Evolutionary conservation across 2,797 vertebrate genomes (phyloP), one percentile per base, ranked within the genome.

Genomic region (Bufotes viridis): DNA sequence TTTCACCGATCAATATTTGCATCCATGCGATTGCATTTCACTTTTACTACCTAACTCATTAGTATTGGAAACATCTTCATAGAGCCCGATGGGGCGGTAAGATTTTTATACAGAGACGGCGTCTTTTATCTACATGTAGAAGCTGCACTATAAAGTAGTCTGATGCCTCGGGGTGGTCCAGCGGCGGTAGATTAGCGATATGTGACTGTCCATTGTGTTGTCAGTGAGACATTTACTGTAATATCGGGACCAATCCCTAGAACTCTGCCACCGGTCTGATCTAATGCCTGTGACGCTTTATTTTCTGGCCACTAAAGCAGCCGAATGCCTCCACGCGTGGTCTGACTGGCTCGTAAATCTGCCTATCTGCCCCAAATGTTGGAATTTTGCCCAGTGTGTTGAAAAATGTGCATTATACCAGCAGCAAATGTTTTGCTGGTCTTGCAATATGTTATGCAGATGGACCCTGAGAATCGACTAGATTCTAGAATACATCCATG

Each of bases 1-100:
- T 79, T 85, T 51, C 57, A 72, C n/a, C 10, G 61, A 88, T 88
- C 82, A 63, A 85, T 88, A 88, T 72, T 67, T 75, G 24, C 87
- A 85, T 88, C 63, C 82, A 22, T 53, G 17, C 29, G 82, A 85
- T 88, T 76, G 60, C 58, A 18, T 85, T 85, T 79, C 82, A 69
- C 78, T 58, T 84, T 85, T 85, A 85, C 72, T 78, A 82, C 78
- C 86, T 22, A 60, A 75, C 55, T 75, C 84, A 78, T 85, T 85
- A 85, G 67, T 69, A 87, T 75, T 74, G 86, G 86, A 75, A 61
- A 61, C 61, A 22, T 55, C 78, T 63, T 60, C 12, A 6, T 72
- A 51, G 29, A 58, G 18, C 53, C 76, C 60, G 55, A 42, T 72
- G 14, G 65, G 13, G 18, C n/a, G n/a, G 42, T 49, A 26, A 49